These are phyloP conservation scores for Drosophila sulfurigaster DNA, from an alignment of 1,140 invertebrate species.

Conservation along the genomic window DNA sequence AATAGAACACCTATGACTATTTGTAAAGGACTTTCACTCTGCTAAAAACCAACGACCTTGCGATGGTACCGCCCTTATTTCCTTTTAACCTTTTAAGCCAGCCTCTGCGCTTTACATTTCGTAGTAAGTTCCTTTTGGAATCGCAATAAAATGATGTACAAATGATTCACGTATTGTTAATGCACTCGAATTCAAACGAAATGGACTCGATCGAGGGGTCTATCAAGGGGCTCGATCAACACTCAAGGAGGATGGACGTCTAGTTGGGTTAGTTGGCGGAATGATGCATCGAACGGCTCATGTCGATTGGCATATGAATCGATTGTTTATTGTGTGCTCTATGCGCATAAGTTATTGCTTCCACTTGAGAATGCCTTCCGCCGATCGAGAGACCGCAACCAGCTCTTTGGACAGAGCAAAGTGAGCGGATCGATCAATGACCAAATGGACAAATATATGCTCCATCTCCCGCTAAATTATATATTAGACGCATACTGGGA, in stretches of 20 bases:
- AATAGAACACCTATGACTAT: too few relatives aligned
- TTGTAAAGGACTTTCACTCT: too few relatives aligned
- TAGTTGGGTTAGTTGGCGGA: background rate
- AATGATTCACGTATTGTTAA: background rate
- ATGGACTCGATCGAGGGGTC: background rate
- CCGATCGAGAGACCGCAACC: conserved; percentile 9
- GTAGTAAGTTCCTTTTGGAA: too few relatives aligned
- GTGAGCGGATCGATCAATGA: conserved; percentile 53
- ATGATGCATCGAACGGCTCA: conserved; percentile 40
- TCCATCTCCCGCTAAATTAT: conserved; percentile 17
- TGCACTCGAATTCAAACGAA: background rate
- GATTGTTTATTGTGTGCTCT: conserved; percentile 53
- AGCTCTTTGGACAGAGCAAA: conserved; percentile 49
- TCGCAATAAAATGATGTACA: background rate
- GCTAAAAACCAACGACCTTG: too few relatives aligned
- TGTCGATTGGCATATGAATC: conserved; percentile 44
- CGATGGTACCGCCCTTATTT: too few relatives aligned
- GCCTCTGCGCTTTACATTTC: too few relatives aligned
- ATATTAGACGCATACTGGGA: background rate
- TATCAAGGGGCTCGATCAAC: conserved; percentile 17
- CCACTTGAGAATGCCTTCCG: conserved; percentile 33
- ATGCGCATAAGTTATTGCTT: conserved; percentile 46
- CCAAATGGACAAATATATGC: conserved; percentile 45
- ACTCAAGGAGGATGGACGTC: conserved; percentile 10
- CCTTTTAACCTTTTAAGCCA: too few relatives aligned